Conservation (phyloP, 2,113 vertebrate genomes). For the Lepus europaeus region DNA sequence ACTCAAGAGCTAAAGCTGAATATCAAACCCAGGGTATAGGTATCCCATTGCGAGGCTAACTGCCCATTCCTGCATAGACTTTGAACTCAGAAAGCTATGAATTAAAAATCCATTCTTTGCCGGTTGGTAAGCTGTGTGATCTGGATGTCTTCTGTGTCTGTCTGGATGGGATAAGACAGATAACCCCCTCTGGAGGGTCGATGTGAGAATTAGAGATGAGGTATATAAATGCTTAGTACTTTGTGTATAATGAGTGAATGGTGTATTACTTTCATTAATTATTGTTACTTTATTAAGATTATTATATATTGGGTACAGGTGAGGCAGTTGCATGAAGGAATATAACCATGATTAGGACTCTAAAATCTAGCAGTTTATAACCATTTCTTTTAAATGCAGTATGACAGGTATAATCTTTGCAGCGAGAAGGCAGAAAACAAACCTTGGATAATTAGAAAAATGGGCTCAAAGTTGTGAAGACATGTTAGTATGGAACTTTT, state of each 20-base stretch:
- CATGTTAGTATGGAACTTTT: background rate
- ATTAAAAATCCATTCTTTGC: conserved; percentile 29
- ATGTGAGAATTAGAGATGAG: background rate
- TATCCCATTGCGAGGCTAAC: too few species aligned
- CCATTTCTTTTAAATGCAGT: conserved; percentile 20
- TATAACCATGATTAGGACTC: background rate
- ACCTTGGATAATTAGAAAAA: conserved; percentile 42
- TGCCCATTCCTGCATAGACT: background rate
- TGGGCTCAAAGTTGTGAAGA: background rate
- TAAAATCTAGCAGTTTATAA: background rate
- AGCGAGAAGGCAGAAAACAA: background rate
- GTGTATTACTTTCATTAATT: conserved; percentile 6
- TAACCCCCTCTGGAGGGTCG: background rate
- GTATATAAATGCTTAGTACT: background rate
- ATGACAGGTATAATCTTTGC: background rate
- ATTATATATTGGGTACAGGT: background rate
- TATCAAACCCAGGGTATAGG: too few species aligned
- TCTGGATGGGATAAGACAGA: background rate
- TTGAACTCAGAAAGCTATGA: background rate
- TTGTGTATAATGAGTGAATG: background rate
- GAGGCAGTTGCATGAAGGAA: background rate
- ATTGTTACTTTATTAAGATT: background rate
- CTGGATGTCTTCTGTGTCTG: conserved; percentile 17
- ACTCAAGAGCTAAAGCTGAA: too few species aligned
- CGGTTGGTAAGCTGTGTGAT: background rate